phyloP scores from a whole-genome alignment of 2,797 vertebrate species.

The Sebastes diaconus region DNA sequence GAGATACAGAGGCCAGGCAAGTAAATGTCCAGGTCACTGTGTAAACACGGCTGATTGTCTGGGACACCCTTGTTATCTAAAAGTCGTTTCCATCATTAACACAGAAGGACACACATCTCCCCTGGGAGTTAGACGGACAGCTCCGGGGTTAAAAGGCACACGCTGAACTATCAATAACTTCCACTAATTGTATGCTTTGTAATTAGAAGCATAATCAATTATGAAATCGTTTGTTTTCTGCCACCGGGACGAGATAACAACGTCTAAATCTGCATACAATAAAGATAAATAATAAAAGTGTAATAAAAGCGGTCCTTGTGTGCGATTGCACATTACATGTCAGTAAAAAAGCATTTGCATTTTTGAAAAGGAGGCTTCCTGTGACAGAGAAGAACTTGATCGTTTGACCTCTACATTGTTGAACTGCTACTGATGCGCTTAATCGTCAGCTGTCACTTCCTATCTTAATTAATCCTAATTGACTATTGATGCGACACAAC shows the following conservation, averaged over 20 bases:
- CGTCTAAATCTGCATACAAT: conserved; percentile 15
- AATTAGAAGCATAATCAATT: conserved; percentile 88
- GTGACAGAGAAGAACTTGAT: conserved; percentile 71
- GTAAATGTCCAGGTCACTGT: conserved; percentile 75
- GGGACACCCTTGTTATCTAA: conserved; percentile 81
- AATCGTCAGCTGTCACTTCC: conserved; percentile 94
- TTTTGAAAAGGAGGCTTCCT: conserved; percentile 48
- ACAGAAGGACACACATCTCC: conserved; percentile 82
- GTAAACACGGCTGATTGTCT: conserved; percentile 75
- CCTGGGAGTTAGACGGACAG: conserved; percentile 81
- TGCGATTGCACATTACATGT: conserved; percentile 23
- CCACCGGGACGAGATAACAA: conserved; percentile 44
- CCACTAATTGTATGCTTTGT: conserved; percentile 84
- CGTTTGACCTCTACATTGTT: conserved; percentile 84
- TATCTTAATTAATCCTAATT: conserved; percentile 99
- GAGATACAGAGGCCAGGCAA: conserved; percentile 48
- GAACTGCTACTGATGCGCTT: conserved; percentile 90
- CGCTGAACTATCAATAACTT: conserved; percentile 86
- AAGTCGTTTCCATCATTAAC: conserved; percentile 82
- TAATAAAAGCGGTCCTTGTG: neutral
- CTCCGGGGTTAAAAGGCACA: conserved; percentile 83
- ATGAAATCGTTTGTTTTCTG: conserved; percentile 70
- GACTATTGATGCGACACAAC: conserved; percentile 95
- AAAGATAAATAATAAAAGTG: conserved; percentile 13
- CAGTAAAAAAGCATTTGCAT: conserved; percentile 29